These are phyloP conservation scores for Bedellia somnulentella DNA, from an alignment of 2,888 invertebrate species.

Conservation along the genomic window DNA sequence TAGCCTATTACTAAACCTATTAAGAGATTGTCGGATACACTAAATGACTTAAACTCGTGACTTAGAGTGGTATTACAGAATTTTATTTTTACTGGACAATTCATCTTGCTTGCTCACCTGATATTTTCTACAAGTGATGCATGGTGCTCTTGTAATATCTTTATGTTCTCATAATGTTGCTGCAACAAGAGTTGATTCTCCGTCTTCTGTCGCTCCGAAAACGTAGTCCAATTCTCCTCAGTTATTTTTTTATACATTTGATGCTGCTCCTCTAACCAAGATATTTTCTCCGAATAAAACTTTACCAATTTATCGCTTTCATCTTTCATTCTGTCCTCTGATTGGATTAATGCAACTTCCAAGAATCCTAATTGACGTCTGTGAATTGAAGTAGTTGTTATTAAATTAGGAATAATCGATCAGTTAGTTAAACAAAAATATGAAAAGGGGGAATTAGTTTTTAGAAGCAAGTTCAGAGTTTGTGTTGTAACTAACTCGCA, in stretches of 20 bases:
- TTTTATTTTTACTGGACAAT: too few species aligned
- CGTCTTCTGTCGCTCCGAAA: conserved; percentile 44
- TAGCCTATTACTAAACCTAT: too few species aligned
- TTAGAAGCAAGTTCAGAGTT: too few species aligned
- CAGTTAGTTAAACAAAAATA: too few species aligned
- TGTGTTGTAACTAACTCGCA: too few species aligned
- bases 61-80: too few species aligned
- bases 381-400: conserved; percentile 14
- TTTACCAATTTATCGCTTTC: conserved; percentile 55
- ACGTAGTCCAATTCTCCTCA: conserved; percentile 45
- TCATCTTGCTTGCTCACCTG: too few species aligned
- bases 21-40: too few species aligned
- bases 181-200: conserved; percentile 40
- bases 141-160: conserved; percentile 49
- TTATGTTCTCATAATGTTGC: conserved; percentile 48
- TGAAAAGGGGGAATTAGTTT: neutral
- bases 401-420: neutral
- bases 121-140: conserved; percentile 59
- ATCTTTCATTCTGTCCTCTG: conserved; percentile 62
- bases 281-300: conserved; percentile 52
- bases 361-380: conserved; percentile 62
- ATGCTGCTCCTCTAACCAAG: conserved; percentile 55
- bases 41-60: too few species aligned
- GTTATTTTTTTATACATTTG: conserved; percentile 45
- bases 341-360: conserved; percentile 55